phyloP scores from a whole-genome alignment of 2,797 vertebrate genomes.

The Leptatherina wallacei region DNA sequence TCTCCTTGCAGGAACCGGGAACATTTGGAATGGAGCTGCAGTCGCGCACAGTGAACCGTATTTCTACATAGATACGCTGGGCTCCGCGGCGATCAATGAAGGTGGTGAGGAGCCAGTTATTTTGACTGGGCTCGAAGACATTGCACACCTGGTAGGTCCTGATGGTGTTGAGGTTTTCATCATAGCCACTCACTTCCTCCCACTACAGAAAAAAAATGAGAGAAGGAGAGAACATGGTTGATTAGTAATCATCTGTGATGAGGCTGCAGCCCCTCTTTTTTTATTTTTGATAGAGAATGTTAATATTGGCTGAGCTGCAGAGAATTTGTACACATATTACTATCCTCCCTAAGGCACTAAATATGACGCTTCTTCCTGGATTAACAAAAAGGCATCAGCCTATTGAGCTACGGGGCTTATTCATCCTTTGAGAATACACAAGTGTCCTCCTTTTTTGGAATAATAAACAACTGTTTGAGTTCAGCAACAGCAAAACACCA shows the following conservation, averaged over 20 bases:
- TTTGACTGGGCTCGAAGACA: conserved; percentile 96
- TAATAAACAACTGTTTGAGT: conserved; percentile 48
- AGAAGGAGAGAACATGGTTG: conserved; percentile 19
- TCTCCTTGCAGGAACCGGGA: conserved; percentile 98
- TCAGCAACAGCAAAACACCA: conserved; percentile 41
- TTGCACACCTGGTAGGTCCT: conserved; percentile 99
- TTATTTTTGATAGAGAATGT: conserved; percentile 28
- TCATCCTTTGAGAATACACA: conserved; percentile 48
- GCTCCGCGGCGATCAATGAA: conserved; percentile 93
- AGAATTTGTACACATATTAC: conserved; percentile 54
- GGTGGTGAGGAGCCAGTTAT: conserved; percentile 99
- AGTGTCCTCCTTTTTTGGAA: conserved; percentile 35
- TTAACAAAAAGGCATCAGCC: conserved; percentile 50
- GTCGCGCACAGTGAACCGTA: conserved; percentile 97
- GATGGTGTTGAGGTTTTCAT: conserved; percentile 99
- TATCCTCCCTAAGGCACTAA: conserved; percentile 53
- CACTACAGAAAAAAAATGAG: conserved; percentile 80
- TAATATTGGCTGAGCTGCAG: conserved; percentile 45
- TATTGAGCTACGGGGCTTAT: conserved; percentile 34
- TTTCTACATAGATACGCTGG: conserved; percentile 97
- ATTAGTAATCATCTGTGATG: conserved; percentile 45
- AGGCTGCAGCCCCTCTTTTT: conserved; percentile 3
- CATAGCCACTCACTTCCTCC: conserved; percentile 99
- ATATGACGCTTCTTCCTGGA: conserved; percentile 55
- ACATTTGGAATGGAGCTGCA: conserved; percentile 98